Base-by-base conservation (phyloP, 2,888 invertebrate species). In the Margaritifera margaritifera region DNA sequence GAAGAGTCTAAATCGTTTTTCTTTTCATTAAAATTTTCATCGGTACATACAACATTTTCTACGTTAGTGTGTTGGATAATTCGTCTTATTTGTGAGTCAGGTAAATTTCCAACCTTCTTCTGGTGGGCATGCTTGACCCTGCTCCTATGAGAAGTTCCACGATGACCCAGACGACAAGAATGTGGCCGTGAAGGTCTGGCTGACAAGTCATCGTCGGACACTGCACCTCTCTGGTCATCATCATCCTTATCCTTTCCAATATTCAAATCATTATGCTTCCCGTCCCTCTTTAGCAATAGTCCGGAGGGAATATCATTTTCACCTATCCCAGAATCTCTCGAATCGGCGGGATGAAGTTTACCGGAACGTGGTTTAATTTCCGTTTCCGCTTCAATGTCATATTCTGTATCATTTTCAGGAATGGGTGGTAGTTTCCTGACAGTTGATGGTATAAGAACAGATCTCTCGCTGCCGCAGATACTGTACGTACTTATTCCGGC, bases 251-350 rank as follows among this genome's bases (percentile, higher is more conserved):
- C 60, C 66, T 62, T 72, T 68, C 66, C 73, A 11, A 64, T 68
- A 66, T 66, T 74, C 42, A 68, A 72, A 19, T 72, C 74, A 50
- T 27, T 27, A 19, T 70, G 67, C 58, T 63, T 65, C 61, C 66
- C 73, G 58, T 42, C 56, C 59, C 59, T 74, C 54, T 61, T 73
- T 27, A 64, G 71, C 57, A 71, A 53, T 31, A 63, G 71, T 57
- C 74, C 74, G 56, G 77, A 74, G 18, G 77, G 78, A 59, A 81
- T 71, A 56, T 81, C 81, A 53, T 79, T 81, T 72, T 81, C 81
- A 19, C 78, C 80, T 19, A 81, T 81, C 4, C 81, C 81, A 27
- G 81, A 81, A 62, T 81, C 81, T 52, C 79, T 74, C 20, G 81
- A 81, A 57, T 78, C 78, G 15, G 79, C 79, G 18, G 78, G 74